Conservation (phyloP, 37 sponge, comb jelly and placozoan species). For the Spongia lamella region DNA sequence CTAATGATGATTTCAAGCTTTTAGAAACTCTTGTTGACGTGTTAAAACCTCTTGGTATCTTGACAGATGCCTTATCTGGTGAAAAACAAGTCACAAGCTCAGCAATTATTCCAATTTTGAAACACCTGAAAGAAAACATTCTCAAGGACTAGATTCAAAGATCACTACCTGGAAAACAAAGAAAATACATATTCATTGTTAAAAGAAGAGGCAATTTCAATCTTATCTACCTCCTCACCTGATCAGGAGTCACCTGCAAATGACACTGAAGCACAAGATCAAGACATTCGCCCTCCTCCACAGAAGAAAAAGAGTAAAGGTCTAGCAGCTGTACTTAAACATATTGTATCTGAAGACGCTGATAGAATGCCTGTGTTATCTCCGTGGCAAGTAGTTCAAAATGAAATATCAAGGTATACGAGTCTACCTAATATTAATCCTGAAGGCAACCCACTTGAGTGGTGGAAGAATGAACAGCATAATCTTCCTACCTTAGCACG, state of each 20-base stretch:
- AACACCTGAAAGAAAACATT: conserved; percentile 23
- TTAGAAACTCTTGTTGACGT: conserved; percentile 32
- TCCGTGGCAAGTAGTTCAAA: neutral
- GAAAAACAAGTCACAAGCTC: conserved; percentile 41
- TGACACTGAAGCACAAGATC: too few relatives aligned
- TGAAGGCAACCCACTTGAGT: conserved; percentile 14
- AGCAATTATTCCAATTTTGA: conserved; percentile 18
- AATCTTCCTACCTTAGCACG: conserved; percentile 1
- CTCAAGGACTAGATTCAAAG: conserved; percentile 30
- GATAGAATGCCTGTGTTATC: neutral
- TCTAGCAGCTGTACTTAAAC: conserved; percentile 35
- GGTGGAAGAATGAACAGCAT: conserved; percentile 2
- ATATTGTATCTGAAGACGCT: conserved; percentile 22
- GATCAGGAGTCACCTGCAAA: neutral
- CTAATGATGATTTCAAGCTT: conserved; percentile 28
- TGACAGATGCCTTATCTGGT: conserved; percentile 41
- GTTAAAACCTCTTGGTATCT: conserved; percentile 13
- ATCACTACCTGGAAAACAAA: conserved; percentile 30
- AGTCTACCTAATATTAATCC: neutral
- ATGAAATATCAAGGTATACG: conserved; percentile 1
- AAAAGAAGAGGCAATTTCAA: conserved; percentile 10
- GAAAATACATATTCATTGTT: conserved; percentile 4
- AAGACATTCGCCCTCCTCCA: too few relatives aligned
- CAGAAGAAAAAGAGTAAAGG: conserved; percentile 22
- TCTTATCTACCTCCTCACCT: neutral